These are phyloP conservation scores for Andricus curvator DNA, from an alignment of 2,888 invertebrate species.

Conservation along the genomic window DNA sequence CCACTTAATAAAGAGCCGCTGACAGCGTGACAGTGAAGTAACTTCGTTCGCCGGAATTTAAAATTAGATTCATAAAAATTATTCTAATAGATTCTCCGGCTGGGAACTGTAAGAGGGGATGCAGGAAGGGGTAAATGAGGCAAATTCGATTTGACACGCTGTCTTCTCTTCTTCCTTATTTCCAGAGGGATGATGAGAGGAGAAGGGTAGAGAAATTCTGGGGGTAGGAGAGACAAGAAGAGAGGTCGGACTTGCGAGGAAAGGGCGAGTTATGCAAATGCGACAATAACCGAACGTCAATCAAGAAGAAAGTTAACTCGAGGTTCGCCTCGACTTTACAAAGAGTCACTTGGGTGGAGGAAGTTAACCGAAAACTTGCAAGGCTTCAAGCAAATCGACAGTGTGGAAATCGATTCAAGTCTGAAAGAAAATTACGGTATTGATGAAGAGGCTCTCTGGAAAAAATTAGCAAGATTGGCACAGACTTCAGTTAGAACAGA, in stretches of 20 bases:
- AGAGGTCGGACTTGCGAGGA: conserved; percentile 51
- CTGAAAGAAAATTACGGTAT: background rate
- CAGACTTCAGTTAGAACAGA: background rate
- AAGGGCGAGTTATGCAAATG: conserved; percentile 75
- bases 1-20: conserved; percentile 75
- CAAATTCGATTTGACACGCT: conserved; percentile 77
- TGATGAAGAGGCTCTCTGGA: background rate
- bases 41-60: conserved; percentile 75
- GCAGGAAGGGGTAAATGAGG: conserved; percentile 66
- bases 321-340: conserved; percentile 55
- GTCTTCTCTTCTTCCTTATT: conserved; percentile 52
- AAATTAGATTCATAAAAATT: conserved; percentile 78
- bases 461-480: conserved; percentile 17
- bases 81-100: conserved; percentile 77
- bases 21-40: conserved; percentile 76
- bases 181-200: conserved; percentile 53
- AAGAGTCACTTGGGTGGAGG: conserved; percentile 20
- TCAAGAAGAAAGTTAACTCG: conserved; percentile 73
- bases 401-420: conserved; percentile 30
- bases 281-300: conserved; percentile 76
- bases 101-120: conserved; percentile 54
- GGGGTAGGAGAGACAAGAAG: conserved; percentile 48
- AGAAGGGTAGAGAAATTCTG: conserved; percentile 46
- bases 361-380: conserved; percentile 32
- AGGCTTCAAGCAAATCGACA: conserved; percentile 24